Percentiles rank a stretch among this genome's conserved stretches.
Evolutionary conservation across 92 coral and sea anemone species (phyloP).

Genomic region (Meandrina meandrites): DNA sequence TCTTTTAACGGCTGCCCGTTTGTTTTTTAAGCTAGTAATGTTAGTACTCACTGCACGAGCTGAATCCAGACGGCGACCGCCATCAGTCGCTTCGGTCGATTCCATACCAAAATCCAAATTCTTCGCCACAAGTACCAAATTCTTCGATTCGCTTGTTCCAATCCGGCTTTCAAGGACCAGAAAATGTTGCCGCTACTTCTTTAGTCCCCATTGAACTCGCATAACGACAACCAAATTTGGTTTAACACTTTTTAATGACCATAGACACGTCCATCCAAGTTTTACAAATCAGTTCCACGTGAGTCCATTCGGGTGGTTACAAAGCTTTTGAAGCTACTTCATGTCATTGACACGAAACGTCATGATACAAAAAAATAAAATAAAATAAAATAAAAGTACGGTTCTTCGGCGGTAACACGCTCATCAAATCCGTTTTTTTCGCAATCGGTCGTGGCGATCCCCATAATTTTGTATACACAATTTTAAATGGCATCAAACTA

Average conservation of each 20-base stretch:
- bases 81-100: background rate
- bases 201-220: too few species aligned
- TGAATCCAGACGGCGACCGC: constrained; percentile 6
- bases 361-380: background rate
- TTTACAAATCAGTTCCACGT: too few species aligned
- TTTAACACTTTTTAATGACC: too few species aligned
- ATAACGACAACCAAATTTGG: too few species aligned
- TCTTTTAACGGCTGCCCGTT: constrained; percentile 8
- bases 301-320: constrained; percentile 4
- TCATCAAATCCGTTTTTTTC: too few species aligned
- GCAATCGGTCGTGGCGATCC: too few species aligned
- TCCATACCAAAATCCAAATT: background rate
- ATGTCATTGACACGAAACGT: background rate
- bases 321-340: background rate
- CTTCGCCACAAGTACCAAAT: background rate
- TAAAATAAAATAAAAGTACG: background rate
- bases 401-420: constrained; percentile 28
- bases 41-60: background rate
- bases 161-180: constrained; percentile 30
- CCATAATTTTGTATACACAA: too few species aligned
- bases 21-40: background rate
- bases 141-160: constrained; percentile 11
- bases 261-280: too few species aligned
- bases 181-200: background rate
- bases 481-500: too few species aligned